Evolutionary conservation across 1,140 invertebrate genomes (phyloP), one percentile per base, ranked within the genome.

Genomic region (Drosophila equinoxialis): DNA sequence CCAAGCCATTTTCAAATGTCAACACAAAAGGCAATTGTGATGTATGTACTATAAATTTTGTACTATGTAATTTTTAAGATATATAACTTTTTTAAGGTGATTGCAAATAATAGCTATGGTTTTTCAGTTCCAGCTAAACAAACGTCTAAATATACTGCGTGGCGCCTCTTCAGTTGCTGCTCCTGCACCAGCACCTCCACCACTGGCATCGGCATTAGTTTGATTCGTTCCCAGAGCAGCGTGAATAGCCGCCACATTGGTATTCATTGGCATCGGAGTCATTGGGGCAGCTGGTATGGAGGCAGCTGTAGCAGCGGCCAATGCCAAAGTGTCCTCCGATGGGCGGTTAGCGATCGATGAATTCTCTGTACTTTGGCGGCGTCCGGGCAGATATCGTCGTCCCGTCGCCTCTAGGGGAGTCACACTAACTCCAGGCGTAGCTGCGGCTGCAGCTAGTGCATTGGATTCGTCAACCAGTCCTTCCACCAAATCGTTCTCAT

Each of bases 221-320:
- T 51, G 17, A 23, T 51, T 7, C 4, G 17, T 1, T 51, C 14
- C 6, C 45, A 48, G 6, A 7, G 45, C 45, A 7, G 11, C 14
- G 14, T 17, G 17, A 48, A 6, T 10, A 8, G 45, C 20, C 8
- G 45, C 8, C 6, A 5, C 17, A 1, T 8, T 3, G 1, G 45
- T 20, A 10, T 10, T 23, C 20, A 51, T 2, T 4, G 17, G 17
- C 45, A 51, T 51, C 6, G 35, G 35, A 2, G 26, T 35, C 10
- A 72, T 20, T 5, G 70, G 65, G 7, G 65, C 48, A 3, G 48
- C 65, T 8, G 65, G 65, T 4, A 58, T 48, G 14, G 69, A 60
- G 6, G 64, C 64, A 10, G 64, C 68, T 10, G 65, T 65, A 10
- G 68, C 55, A 14, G 68, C 55, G 6, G 68, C 69, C 64, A 71